Evolutionary conservation across 2,113 vertebrate genomes (phyloP).

Genomic region (Narcine bancroftii): DNA sequence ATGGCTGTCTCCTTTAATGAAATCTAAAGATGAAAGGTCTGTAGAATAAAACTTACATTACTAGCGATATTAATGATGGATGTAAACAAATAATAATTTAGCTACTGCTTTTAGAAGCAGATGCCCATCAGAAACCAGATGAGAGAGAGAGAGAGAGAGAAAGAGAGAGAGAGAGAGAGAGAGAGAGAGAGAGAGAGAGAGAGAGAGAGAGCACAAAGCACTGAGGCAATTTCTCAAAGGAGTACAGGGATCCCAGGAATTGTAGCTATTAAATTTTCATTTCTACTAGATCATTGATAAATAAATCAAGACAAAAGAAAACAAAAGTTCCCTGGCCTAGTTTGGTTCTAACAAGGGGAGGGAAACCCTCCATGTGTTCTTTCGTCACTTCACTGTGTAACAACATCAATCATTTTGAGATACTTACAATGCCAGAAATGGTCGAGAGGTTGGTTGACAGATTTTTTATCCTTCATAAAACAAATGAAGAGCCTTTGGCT

Average conservation of each 20-base stretch:
- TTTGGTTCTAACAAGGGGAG: neutral
- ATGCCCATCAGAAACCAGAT: neutral
- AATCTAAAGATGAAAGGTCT: neutral
- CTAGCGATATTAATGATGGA: neutral
- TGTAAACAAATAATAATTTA: neutral
- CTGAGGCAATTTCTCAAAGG: neutral
- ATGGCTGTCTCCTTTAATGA: neutral
- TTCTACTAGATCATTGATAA: neutral
- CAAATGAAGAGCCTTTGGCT: too few relatives aligned
- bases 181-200: too few relatives aligned
- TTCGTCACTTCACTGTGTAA: neutral
- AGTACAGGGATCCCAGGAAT: neutral
- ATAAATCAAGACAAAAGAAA: constrained; percentile 25
- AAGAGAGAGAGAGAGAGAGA: too few relatives aligned
- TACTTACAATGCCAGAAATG: neutral
- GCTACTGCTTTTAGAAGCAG: neutral
- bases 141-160: neutral
- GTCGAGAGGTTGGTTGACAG: neutral
- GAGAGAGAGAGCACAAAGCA: neutral
- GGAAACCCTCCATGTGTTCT: neutral
- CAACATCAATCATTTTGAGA: neutral
- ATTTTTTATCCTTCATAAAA: neutral
- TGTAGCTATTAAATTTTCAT: neutral
- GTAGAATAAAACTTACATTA: neutral
- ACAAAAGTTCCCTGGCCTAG: neutral